Evolutionary conservation across 2,888 invertebrate species (phyloP).

Genomic region (Phlogophora meticulosa): DNA sequence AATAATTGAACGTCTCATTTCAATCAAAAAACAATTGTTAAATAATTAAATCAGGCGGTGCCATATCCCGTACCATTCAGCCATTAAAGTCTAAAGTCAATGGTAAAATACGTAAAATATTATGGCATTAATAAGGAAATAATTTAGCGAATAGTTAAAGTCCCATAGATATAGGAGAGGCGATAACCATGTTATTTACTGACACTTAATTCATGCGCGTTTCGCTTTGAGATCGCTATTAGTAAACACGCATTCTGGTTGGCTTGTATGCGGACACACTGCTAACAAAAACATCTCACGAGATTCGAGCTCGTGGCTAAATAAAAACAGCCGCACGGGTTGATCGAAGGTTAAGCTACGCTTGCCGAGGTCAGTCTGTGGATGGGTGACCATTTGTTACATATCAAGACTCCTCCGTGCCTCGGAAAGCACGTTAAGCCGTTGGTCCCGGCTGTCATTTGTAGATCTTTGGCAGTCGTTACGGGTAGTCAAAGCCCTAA

Average conservation of each 20-base stretch:
- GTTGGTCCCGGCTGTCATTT: too few relatives aligned
- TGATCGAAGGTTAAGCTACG: too few relatives aligned
- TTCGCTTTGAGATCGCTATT: slow-evolving; percentile 41
- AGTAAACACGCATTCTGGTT: slow-evolving; percentile 47
- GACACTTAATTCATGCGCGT: slow-evolving; percentile 45
- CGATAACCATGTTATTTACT: slow-evolving; percentile 64
- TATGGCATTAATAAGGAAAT: slow-evolving; percentile 62
- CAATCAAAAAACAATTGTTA: background rate
- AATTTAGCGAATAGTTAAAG: slow-evolving; percentile 56
- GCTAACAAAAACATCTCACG: background rate
- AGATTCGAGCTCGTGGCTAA: too few relatives aligned
- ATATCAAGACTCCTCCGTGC: too few relatives aligned
- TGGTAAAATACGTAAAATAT: slow-evolving; percentile 32
- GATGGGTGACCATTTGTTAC: too few relatives aligned
- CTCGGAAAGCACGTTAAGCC: too few relatives aligned
- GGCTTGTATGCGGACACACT: slow-evolving; percentile 21
- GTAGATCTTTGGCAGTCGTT: too few relatives aligned
- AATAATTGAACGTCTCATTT: background rate
- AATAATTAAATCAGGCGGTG: slow-evolving; percentile 7
- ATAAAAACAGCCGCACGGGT: too few relatives aligned
- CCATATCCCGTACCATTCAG: background rate
- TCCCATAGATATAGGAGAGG: slow-evolving; percentile 42
- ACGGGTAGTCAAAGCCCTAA: too few relatives aligned
- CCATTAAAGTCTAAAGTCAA: slow-evolving; percentile 34
- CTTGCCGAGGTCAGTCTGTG: too few relatives aligned